Percentiles rank a stretch among this genome's conserved stretches.
These are phyloP conservation scores for Dipodomys stephensi DNA, from an alignment of 2,113 vertebrate genomes.

Conservation along the genomic window DNA sequence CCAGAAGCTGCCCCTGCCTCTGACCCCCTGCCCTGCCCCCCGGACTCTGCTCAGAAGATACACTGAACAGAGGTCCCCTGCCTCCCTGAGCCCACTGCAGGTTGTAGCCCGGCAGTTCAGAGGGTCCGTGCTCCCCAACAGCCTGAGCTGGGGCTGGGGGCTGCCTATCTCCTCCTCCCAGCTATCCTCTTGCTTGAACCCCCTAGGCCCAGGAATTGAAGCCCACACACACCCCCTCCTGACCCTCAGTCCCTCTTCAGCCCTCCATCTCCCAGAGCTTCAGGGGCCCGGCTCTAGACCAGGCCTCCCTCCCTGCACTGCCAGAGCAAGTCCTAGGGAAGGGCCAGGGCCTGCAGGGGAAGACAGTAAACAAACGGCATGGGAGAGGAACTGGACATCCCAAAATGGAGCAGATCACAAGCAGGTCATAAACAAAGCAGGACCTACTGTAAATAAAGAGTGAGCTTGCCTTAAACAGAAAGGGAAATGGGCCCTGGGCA, in stretches of 20 bases:
- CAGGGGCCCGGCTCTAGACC: neutral
- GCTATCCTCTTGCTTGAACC: neutral
- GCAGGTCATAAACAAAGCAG: slow-evolving; percentile 69
- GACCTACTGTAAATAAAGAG: slow-evolving; percentile 66
- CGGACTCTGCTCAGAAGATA: slow-evolving; percentile 52
- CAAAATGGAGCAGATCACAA: slow-evolving; percentile 48
- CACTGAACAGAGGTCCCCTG: slow-evolving; percentile 67
- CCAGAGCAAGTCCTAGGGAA: neutral
- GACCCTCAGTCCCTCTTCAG: neutral
- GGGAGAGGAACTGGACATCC: slow-evolving; percentile 38
- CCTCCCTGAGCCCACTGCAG: neutral
- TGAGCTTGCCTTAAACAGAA: slow-evolving; percentile 56
- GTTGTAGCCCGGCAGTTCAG: neutral
- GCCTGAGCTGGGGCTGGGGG: neutral
- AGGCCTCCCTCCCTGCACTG: neutral
- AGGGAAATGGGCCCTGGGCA: neutral
- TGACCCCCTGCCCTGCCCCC: slow-evolving; percentile 74
- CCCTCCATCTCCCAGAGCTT: neutral
- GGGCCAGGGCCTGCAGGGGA: slow-evolving; percentile 24
- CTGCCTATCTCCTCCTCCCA: neutral
- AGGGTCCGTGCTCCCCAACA: neutral
- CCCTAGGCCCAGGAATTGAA: too few relatives aligned
- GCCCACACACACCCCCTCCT: too few relatives aligned
- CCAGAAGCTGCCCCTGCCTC: slow-evolving; percentile 73
- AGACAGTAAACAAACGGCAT: slow-evolving; percentile 59